Conservation (phyloP, 92 coral and sea anemone species). For the Porites cylindrica region DNA sequence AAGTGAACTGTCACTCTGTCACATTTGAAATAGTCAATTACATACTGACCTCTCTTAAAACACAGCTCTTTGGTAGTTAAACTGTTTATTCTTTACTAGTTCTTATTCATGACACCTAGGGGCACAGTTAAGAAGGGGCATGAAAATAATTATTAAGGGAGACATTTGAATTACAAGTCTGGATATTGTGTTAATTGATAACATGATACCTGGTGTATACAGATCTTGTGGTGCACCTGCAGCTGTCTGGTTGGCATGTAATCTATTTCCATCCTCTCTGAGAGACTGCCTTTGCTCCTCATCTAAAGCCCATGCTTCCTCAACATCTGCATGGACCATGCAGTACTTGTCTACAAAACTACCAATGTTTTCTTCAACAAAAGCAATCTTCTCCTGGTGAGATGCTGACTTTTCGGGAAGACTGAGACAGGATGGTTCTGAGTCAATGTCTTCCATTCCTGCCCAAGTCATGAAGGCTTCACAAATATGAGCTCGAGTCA, state of each 20-base stretch:
- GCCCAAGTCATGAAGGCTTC: constrained; percentile 37
- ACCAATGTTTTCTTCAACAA: neutral
- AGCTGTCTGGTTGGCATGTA: neutral
- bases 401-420: neutral
- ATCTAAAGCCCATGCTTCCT: neutral
- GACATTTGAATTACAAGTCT: neutral
- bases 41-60: too few relatives aligned
- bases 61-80: too few relatives aligned
- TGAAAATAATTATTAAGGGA: neutral
- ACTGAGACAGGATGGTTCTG: neutral
- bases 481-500: constrained; percentile 15
- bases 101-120: too few relatives aligned
- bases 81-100: neutral
- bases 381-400: neutral
- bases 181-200: neutral
- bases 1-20: too few relatives aligned
- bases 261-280: neutral
- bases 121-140: too few relatives aligned
- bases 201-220: neutral
- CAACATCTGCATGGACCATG: neutral
- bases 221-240: neutral
- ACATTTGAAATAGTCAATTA: too few relatives aligned
- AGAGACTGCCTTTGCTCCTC: neutral
- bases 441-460: constrained; percentile 15
- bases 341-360: neutral